Percentiles rank a stretch among this genome's conserved stretches.
Conservation (phyloP, 2,113 vertebrate genomes). For the Burhinus oedicnemus region DNA sequence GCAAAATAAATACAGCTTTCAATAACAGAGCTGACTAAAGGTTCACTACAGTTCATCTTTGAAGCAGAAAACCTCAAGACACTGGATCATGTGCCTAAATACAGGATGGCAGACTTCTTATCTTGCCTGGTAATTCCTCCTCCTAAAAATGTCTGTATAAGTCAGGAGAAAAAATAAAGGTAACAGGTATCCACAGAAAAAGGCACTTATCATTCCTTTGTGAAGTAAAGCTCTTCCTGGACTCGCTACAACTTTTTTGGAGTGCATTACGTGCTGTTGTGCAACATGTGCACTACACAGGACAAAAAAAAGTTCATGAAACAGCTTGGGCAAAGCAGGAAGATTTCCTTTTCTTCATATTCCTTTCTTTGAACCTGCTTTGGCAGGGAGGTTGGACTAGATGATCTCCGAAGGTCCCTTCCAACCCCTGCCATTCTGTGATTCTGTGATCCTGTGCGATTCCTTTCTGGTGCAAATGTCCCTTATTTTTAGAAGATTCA, state of each 20-base stretch:
- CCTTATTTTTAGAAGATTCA: background rate
- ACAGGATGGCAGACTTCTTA: background rate
- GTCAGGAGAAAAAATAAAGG: background rate
- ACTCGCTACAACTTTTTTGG: background rate
- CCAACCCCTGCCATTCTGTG: too few relatives aligned
- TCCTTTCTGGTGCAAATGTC: background rate
- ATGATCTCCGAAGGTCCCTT: too few relatives aligned
- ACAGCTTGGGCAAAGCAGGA: background rate
- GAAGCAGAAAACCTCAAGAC: background rate
- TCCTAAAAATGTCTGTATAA: background rate
- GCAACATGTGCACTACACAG: background rate
- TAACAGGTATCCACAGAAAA: background rate
- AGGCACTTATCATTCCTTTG: background rate
- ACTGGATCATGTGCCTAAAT: background rate
- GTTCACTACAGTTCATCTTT: background rate
- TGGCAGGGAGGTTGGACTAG: too few relatives aligned
- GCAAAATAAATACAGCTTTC: background rate
- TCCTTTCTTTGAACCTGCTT: background rate
- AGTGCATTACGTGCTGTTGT: background rate
- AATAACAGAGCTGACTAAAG: background rate
- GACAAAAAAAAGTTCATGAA: background rate
- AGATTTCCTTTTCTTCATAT: background rate
- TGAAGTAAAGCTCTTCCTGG: background rate
- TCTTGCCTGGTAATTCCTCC: background rate
- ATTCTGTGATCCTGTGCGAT: too few relatives aligned